Evolutionary conservation across 2,888 invertebrate species (phyloP), one percentile per base, ranked within the genome.

Genomic region (Seira ritae): DNA sequence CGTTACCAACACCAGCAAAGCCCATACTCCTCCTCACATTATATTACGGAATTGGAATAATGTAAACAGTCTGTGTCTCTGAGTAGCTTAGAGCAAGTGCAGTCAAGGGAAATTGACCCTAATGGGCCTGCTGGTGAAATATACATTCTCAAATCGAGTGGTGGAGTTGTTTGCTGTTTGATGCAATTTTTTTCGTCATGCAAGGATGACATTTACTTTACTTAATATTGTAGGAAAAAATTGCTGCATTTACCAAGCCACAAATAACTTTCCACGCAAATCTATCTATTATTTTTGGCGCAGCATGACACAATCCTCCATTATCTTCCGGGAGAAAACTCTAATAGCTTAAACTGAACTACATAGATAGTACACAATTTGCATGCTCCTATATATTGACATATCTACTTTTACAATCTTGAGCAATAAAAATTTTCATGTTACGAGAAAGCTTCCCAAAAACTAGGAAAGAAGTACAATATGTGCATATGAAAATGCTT

Each of bases 351-450:
- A 8, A 50, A 50, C 12, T n/a, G 6, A 62, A 62, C 2, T 62
- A 20, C 20, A n/a, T n/a, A n/a, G n/a, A n/a, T n/a, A n/a, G 62
- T 12, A 62, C 62, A 62, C 8, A 12, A 62, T 62, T 62, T 62
- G 62, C 62, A 62, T 62, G 62, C 20, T 62, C 20, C 62, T 19
- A 20, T 62, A 62, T 62, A 62, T 62, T 62, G 62, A 62, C 62
- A 62, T 62, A 62, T 62, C 62, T 20, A 62, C 2, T 20, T n/a
- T 10, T 20, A 20, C 20, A 22, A 62, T 62, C 62, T 20, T 2
- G 62, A 62, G 62, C n/a, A 20, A 62, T 62, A 62, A 15, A 31
- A 62, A 50, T 8, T 50, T 62, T 62, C 20, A 62, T 22, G 20
- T 50, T 20, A 62, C 62, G 2, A 50, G 15, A n/a, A 50, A 50